phyloP scores from a whole-genome alignment of 2,797 vertebrate genomes.

The Platyrinchus mystaceus region DNA sequence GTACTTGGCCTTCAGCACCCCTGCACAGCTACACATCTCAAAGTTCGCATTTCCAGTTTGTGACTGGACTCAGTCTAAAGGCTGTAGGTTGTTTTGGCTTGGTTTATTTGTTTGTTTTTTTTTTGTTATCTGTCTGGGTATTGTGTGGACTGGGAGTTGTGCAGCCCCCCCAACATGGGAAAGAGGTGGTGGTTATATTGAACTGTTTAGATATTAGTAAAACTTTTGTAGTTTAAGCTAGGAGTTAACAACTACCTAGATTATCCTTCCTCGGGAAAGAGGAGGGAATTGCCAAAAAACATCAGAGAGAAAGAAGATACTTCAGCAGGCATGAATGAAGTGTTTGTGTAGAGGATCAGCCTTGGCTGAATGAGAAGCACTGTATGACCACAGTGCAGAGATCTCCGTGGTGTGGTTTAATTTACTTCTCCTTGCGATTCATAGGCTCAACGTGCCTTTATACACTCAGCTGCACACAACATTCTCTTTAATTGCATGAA shows the following conservation, averaged over 20 bases:
- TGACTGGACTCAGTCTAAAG: not conserved
- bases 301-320: not conserved
- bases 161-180: not conserved
- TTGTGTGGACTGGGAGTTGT: not conserved
- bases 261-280: not conserved
- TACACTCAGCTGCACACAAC: not conserved
- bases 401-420: not conserved
- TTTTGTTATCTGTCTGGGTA: not conserved
- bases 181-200: not conserved
- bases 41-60: not conserved
- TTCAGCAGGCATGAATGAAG: not conserved
- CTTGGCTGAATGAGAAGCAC: not conserved
- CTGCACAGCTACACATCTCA: not conserved
- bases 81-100: fast-evolving
- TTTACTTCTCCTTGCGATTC: not conserved
- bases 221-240: not conserved
- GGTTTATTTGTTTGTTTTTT: not conserved
- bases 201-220: not conserved
- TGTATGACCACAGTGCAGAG: not conserved
- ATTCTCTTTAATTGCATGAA: not conserved
- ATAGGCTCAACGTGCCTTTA: fast-evolving
- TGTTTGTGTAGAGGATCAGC: not conserved
- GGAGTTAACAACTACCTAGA: not conserved
- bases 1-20: not conserved
- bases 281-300: not conserved